These are phyloP conservation scores for Aphaenogaster rudis DNA, from an alignment of 1,140 invertebrate species.

Conservation along the genomic window DNA sequence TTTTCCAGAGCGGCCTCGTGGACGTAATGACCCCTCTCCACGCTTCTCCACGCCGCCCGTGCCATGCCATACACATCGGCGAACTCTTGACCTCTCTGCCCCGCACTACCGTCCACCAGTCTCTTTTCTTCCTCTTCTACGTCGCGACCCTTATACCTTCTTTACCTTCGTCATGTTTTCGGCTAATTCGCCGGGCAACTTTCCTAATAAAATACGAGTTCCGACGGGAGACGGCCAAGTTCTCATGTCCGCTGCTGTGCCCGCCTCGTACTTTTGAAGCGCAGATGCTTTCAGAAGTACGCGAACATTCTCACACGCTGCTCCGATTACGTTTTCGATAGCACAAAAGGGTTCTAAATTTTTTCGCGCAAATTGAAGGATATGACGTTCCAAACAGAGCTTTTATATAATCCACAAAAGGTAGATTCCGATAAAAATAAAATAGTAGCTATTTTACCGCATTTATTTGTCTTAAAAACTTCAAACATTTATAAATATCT, in stretches of 20 bases:
- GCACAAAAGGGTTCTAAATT: background rate
- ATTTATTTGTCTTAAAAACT: background rate
- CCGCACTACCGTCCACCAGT: background rate
- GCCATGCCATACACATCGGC: background rate
- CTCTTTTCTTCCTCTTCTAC: slow-evolving; percentile 28
- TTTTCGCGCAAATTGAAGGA: slow-evolving; percentile 13
- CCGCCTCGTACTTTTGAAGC: slow-evolving; percentile 27
- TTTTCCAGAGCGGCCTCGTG: slow-evolving; percentile 47
- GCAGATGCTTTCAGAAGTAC: slow-evolving; percentile 22
- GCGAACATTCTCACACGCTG: background rate
- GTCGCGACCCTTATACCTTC: slow-evolving; percentile 55
- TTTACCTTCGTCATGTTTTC: slow-evolving; percentile 60
- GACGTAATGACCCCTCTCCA: slow-evolving; percentile 51
- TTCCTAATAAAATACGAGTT: slow-evolving; percentile 68
- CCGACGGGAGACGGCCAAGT: slow-evolving; percentile 49
- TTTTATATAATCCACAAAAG: background rate
- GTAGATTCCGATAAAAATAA: background rate
- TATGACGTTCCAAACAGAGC: background rate
- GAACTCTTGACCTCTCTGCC: slow-evolving; percentile 9
- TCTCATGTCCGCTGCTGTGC: slow-evolving; percentile 20
- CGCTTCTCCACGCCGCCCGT: background rate
- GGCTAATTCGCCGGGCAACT: slow-evolving; percentile 59
- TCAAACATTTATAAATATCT: background rate
- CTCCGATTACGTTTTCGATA: slow-evolving; percentile 27
- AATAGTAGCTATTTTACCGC: background rate